These are phyloP conservation scores for Ptychodera flava DNA, from an alignment of 35 echinoderm and acorn worm genomes.

Conservation along the genomic window DNA sequence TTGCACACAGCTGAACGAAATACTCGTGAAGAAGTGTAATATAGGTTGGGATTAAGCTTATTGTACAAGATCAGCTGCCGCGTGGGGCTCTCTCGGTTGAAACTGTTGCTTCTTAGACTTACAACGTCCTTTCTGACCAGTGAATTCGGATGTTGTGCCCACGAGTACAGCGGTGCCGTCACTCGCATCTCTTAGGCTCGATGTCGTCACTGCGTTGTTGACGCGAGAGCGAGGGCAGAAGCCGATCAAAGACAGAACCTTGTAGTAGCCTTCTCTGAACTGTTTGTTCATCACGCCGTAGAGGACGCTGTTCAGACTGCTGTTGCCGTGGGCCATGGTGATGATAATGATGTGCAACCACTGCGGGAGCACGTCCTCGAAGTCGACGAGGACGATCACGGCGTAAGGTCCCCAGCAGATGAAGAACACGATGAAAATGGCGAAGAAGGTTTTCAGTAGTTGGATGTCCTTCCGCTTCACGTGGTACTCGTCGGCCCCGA, in stretches of 20 bases:
- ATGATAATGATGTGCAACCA: constrained; percentile 40
- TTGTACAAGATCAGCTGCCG: no score
- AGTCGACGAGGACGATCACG: constrained; percentile 57
- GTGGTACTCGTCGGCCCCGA: neutral
- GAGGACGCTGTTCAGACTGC: constrained; percentile 68
- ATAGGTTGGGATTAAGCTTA: no score
- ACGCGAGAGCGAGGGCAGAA: neutral
- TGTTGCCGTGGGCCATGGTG: constrained; percentile 54
- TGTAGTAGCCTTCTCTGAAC: constrained; percentile 53
- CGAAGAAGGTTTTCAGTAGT: constrained; percentile 56
- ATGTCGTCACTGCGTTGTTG: no score
- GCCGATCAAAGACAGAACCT: neutral
- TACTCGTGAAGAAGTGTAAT: no score
- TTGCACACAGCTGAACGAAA: no score
- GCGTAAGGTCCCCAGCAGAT: constrained; percentile 74
- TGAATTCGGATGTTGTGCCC: no score
- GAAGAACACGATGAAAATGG: constrained; percentile 63
- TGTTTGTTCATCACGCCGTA: constrained; percentile 64
- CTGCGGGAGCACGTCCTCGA: constrained; percentile 24
- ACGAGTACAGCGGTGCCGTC: no score
- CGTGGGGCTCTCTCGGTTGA: no score
- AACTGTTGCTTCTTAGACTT: no score
- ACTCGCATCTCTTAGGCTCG: no score
- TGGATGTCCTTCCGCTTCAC: constrained; percentile 27
- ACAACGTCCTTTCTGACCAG: no score